Evolutionary conservation across 2,113 vertebrate genomes (phyloP), one percentile per base, ranked within the genome.

Genomic region (Pleuronectes platessa): DNA sequence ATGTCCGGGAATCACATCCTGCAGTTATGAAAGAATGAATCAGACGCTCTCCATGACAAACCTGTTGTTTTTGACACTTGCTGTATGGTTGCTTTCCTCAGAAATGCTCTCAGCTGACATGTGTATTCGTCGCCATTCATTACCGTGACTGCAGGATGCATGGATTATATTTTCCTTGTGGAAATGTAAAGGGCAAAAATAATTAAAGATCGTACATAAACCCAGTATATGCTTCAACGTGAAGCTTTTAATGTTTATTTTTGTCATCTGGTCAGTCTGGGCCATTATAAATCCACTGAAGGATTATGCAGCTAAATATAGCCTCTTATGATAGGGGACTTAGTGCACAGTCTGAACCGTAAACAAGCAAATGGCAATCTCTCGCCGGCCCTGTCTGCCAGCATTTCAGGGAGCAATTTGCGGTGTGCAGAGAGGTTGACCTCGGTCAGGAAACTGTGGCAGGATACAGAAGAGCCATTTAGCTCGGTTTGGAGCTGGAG

Each of bases 301-400:
- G 90, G 91, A 92, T 93, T 92, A 93, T 49, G 64, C 23, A 0
- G 47, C 79, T 93, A 92, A 91, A 94, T 91, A 92, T 89, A 89
- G 73, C 58, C 13, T 61, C 69, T 85, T 86, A 82, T 78, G 63
- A 88, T 74, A 72, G 71, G 68, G 80, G 85, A 86, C 79, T 85
- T 85, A 79, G 77, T 71, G 61, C 78, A 47, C 79, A 45, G 87
- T 61, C 86, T 83, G 61, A 73, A 81, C 83, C 79, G 89, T 88
- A 92, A 92, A 92, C 92, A 93, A 92, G 91, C 85, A 89, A 88
- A 90, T 60, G 86, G 80, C 78, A 74, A 68, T 78, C 68, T 92
- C 69, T 51, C 68, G 14, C 18, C 35, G 12, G 67, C 63, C 24
- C 60, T 18, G 82, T 87, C 86, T 77, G 75, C 82, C 79, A 70